These are phyloP conservation scores for Lithobates sylvaticus DNA, from an alignment of 2,797 vertebrate species.

Conservation along the genomic window DNA sequence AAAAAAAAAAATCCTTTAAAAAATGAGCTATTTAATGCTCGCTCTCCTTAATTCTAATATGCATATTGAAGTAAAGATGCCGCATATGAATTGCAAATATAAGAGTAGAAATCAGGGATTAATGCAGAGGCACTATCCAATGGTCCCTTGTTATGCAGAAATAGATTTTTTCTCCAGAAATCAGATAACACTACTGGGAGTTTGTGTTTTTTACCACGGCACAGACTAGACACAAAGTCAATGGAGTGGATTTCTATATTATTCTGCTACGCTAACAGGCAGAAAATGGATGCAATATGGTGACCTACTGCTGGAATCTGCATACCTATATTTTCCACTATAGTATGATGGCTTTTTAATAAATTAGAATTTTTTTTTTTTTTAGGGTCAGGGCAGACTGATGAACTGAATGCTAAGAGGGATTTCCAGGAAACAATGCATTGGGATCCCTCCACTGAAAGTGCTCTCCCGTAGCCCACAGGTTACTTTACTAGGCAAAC, in stretches of 20 bases:
- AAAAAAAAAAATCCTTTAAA: constrained; percentile 1
- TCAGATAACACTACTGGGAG: constrained; percentile 67
- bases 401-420: constrained; percentile 10
- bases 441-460: not conserved
- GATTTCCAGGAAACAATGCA: not conserved
- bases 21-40: constrained; percentile 17
- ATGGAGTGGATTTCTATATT: constrained; percentile 67
- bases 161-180: constrained; percentile 55
- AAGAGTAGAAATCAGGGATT: constrained; percentile 55
- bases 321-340: constrained; percentile 17
- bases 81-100: constrained; percentile 52
- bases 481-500: not conserved
- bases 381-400: not conserved
- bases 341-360: constrained; percentile 25
- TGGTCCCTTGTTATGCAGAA: constrained; percentile 61
- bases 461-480: not conserved
- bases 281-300: constrained; percentile 69
- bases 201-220: constrained; percentile 64
- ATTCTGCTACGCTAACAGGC: constrained; percentile 64
- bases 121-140: constrained; percentile 57
- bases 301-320: constrained; percentile 58
- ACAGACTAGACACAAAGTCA: constrained; percentile 69
- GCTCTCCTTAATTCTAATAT: constrained; percentile 53
- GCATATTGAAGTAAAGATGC: constrained; percentile 54
- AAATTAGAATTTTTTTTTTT: not conserved